A percentile compares a stretch with the other conserved stretches of the same genome.
Conservation (phyloP, 2,797 vertebrate genomes). For the Leucoraja ocellata region DNA sequence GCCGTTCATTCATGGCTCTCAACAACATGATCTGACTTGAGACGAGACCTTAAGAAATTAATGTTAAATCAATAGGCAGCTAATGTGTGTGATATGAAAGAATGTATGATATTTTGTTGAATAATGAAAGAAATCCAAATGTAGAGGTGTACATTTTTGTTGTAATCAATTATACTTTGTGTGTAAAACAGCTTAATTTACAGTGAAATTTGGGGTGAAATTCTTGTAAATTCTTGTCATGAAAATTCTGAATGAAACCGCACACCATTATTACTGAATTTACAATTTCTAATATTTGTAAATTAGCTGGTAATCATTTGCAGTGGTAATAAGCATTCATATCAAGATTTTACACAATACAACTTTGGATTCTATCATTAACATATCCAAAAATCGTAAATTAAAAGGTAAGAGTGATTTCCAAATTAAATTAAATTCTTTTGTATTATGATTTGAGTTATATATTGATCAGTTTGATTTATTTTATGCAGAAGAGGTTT, state of each 20-base stretch:
- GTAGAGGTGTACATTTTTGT: not conserved
- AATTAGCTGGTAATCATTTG: not conserved
- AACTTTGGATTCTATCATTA: not conserved
- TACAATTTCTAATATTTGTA: not conserved
- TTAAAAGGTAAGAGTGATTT: slow-evolving; percentile 7
- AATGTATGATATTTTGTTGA: not conserved
- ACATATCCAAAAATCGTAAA: not conserved
- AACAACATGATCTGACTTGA: not conserved
- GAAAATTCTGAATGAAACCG: not conserved
- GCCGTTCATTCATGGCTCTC: not conserved
- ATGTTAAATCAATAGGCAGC: slow-evolving; percentile 21
- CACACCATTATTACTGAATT: not conserved
- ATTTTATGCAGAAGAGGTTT: not conserved
- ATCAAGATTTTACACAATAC: not conserved
- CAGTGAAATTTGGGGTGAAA: not conserved
- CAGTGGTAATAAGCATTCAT: not conserved
- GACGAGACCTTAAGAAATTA: not conserved
- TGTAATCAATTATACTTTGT: not conserved
- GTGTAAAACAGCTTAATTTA: not conserved
- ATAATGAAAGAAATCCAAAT: not conserved
- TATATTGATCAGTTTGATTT: not conserved
- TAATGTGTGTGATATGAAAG: not conserved
- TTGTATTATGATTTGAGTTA: not conserved
- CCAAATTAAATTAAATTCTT: not conserved
- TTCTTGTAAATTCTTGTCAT: not conserved